phyloP scores from a whole-genome alignment of 1,140 invertebrate species.

The Neoseiulus cucumeris region DNA sequence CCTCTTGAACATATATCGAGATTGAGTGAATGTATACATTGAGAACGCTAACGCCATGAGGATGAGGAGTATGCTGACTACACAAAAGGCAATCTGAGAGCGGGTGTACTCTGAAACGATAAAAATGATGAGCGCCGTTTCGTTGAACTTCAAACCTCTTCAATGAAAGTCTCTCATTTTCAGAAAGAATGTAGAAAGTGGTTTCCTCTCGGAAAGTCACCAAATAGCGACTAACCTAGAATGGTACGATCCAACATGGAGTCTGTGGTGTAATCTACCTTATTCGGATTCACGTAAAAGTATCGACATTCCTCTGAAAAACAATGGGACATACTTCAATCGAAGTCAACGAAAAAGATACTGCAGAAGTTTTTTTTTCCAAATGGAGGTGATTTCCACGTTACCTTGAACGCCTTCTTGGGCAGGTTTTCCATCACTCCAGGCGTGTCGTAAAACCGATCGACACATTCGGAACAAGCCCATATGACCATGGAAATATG shows the following conservation, averaged over 20 bases:
- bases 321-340: slow-evolving; percentile 1
- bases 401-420: neutral
- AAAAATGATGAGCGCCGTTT: neutral
- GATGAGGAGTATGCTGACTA: slow-evolving; percentile 58
- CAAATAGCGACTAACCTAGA: slow-evolving; percentile 32
- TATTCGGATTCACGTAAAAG: slow-evolving; percentile 38
- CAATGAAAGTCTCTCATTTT: no score
- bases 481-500: slow-evolving; percentile 10
- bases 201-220: neutral
- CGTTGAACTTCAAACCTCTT: neutral
- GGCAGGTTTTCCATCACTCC: neutral
- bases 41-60: slow-evolving; percentile 57
- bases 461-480: slow-evolving; percentile 5
- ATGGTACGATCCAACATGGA: slow-evolving; percentile 35
- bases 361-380: no score
- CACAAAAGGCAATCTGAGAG: slow-evolving; percentile 59
- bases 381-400: no score
- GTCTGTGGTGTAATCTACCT: slow-evolving; percentile 31
- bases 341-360: no score
- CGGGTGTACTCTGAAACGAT: slow-evolving; percentile 46
- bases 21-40: slow-evolving; percentile 60
- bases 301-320: slow-evolving; percentile 37
- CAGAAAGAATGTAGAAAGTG: neutral
- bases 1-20: slow-evolving; percentile 70
- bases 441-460: neutral